A percentile compares a stretch with the other conserved stretches of the same genome.
phyloP scores from a whole-genome alignment of 2,797 vertebrate genomes.

The Cuculus canorus region DNA sequence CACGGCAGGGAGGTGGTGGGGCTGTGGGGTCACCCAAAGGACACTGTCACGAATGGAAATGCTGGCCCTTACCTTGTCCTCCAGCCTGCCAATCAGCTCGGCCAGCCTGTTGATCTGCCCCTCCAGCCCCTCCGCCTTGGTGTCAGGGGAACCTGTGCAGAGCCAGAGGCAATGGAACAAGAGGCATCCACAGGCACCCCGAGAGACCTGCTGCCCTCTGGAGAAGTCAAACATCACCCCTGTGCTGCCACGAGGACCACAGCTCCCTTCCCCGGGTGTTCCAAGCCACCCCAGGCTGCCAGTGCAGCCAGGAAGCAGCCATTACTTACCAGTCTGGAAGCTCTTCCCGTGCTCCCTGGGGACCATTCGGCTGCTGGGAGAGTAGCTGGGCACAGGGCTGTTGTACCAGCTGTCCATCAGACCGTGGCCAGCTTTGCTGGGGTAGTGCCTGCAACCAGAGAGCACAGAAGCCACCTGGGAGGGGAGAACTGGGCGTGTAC shows the following conservation, averaged over 20 bases:
- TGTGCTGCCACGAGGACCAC: fast-evolving
- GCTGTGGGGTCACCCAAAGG: neutral
- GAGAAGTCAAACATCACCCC: neutral
- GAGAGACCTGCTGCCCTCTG: fast-evolving
- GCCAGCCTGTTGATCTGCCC: constrained; percentile 93
- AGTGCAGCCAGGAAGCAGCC: fast-evolving
- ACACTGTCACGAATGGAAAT: fast-evolving
- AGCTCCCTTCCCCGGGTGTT: neutral
- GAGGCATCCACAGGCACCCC: fast-evolving
- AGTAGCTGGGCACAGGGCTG: constrained; percentile 80
- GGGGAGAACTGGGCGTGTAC: fast-evolving
- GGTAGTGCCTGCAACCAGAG: constrained; percentile 78
- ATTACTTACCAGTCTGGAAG: constrained; percentile 82
- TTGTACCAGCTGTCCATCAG: constrained; percentile 80
- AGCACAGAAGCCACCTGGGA: neutral
- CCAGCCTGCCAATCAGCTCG: constrained; percentile 91
- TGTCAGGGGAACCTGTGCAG: constrained; percentile 79
- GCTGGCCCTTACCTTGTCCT: constrained; percentile 87
- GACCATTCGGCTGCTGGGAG: constrained; percentile 83
- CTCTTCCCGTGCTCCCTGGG: constrained; percentile 83
- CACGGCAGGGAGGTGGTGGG: neutral
- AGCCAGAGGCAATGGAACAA: neutral
- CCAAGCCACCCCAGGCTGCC: neutral
- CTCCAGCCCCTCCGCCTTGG: constrained; percentile 91
- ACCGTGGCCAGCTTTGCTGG: constrained; percentile 80